Percentiles rank a stretch among this genome's conserved stretches.
Conservation (phyloP, 2,797 vertebrate species). For the Chrosomus eos region DNA sequence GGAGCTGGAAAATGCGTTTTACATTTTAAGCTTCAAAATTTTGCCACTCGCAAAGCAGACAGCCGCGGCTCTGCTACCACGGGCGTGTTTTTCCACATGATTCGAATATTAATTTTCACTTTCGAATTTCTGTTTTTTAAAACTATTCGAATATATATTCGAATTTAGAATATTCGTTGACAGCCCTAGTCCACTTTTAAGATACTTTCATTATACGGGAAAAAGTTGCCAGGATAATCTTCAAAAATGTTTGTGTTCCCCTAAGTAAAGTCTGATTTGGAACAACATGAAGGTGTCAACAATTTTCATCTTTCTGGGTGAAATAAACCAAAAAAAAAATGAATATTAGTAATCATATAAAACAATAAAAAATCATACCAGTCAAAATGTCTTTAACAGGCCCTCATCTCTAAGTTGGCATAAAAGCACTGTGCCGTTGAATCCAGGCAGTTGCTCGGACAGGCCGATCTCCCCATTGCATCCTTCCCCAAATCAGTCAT, state of each 20-base stretch:
- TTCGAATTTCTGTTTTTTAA: no score
- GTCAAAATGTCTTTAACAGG: neutral
- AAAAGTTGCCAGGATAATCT: neutral
- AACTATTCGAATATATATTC: no score
- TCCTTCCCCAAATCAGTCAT: constrained; percentile 58
- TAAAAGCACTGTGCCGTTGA: neutral
- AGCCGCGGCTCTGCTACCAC: no score
- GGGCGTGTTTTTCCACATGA: no score
- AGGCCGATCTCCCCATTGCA: constrained; percentile 17
- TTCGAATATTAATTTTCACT: no score
- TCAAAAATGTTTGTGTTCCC: neutral
- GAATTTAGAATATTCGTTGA: no score
- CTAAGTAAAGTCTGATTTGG: neutral
- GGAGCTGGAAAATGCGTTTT: no score
- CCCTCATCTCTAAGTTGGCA: neutral
- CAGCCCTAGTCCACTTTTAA: neutral
- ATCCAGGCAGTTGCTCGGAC: neutral
- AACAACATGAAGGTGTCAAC: neutral
- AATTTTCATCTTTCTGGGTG: neutral
- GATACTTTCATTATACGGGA: neutral
- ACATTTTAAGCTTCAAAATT: no score
- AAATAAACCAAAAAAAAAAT: neutral
- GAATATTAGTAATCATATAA: no score
- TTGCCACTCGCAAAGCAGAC: no score
- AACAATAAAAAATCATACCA: neutral